phyloP scores from a whole-genome alignment of 2,888 invertebrate genomes.

The Spodoptera exigua region DNA sequence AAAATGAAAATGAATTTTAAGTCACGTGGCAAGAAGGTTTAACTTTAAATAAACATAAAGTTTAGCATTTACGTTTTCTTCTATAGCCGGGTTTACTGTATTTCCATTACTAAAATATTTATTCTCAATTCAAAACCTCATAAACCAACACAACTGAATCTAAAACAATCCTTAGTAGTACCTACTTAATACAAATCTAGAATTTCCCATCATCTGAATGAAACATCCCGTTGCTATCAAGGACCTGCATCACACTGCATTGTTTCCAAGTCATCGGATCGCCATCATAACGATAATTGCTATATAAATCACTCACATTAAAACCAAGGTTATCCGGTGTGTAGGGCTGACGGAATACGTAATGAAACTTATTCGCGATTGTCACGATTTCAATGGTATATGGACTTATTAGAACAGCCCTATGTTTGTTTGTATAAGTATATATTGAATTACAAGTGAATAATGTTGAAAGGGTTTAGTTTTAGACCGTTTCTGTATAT shows the following conservation, averaged over 20 bases:
- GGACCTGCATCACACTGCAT: conserved; percentile 52
- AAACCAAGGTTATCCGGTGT: conserved; percentile 59
- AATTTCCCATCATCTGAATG: conserved; percentile 28
- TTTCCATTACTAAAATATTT: too few species aligned
- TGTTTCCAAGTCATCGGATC: conserved; percentile 57
- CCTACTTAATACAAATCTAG: conserved; percentile 6
- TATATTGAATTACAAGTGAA: not conserved
- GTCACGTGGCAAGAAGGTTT: too few species aligned
- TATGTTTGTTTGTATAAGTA: not conserved
- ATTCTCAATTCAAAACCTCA: too few species aligned
- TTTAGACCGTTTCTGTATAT: not conserved
- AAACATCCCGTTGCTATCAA: conserved; percentile 44
- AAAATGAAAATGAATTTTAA: too few species aligned
- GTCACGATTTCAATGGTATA: not conserved
- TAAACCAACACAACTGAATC: not conserved
- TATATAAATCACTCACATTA: conserved; percentile 66
- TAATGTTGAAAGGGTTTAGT: not conserved
- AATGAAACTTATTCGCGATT: conserved; percentile 17
- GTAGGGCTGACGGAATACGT: conserved; percentile 42
- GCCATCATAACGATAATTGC: conserved; percentile 63
- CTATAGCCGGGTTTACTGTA: too few species aligned
- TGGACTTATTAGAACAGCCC: not conserved
- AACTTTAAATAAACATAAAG: too few species aligned
- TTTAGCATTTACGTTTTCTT: too few species aligned
- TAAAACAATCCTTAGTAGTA: not conserved